phyloP scores from a whole-genome alignment of 2,888 invertebrate species.

The Eudemis profundana region DNA sequence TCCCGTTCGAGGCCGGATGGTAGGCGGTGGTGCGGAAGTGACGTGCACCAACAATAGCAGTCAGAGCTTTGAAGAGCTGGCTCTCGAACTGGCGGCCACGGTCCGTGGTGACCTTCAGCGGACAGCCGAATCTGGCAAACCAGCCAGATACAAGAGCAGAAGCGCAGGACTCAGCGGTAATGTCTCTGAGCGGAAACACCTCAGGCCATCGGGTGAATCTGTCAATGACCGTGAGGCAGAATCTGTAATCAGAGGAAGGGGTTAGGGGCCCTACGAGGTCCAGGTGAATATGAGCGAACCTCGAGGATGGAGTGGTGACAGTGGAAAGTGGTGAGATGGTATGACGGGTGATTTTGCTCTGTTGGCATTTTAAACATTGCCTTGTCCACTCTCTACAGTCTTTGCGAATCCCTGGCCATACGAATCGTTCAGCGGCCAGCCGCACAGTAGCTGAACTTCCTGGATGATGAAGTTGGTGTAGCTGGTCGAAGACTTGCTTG shows the following conservation, averaged over 20 bases:
- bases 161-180: too few species aligned
- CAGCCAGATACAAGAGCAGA: too few species aligned
- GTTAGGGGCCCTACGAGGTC: slow-evolving; percentile 57
- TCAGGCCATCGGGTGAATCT: too few species aligned
- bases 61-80: slow-evolving; percentile 17
- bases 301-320: slow-evolving; percentile 47
- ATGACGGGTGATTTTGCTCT: slow-evolving; percentile 55
- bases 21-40: too few species aligned
- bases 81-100: too few species aligned
- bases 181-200: background rate
- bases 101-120: background rate
- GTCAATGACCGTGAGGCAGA: background rate
- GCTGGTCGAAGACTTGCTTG: slow-evolving; percentile 37
- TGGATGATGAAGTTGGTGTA: slow-evolving; percentile 39
- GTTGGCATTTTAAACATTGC: slow-evolving; percentile 56
- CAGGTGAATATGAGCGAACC: slow-evolving; percentile 57
- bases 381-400: slow-evolving; percentile 55
- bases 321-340: slow-evolving; percentile 48
- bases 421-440: slow-evolving; percentile 55
- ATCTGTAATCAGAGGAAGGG: too few species aligned
- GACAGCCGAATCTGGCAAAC: background rate
- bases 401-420: too few species aligned
- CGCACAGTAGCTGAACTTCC: slow-evolving; percentile 37
- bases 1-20: too few species aligned
- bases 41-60: background rate